Base-by-base conservation (phyloP, 1,140 invertebrate genomes). In the Drosophila sp. region DNA sequence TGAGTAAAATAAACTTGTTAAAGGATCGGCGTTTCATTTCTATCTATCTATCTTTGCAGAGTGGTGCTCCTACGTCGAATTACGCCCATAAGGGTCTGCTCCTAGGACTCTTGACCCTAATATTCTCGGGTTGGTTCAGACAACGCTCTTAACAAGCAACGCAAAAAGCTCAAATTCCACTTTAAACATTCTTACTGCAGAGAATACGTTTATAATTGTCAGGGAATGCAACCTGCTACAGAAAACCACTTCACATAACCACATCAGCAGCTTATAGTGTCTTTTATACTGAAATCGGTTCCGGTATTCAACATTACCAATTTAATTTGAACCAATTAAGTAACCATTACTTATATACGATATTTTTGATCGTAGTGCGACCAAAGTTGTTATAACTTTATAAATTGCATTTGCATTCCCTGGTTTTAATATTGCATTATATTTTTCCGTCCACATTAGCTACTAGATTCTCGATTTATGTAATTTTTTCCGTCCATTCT, bases 1-100 rank as follows among this genome's bases (percentile, higher is more conserved):
- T 99, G 94, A 97, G 97, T 95, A 76, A 11, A 33, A 57, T 4
- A 0, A 29, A 4, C 6, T 3, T 0, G 4, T 10, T 35, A 0
- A 17, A 25, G 10, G 8, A 2, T 6, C 5, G 3, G 5, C 2
- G 5, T 7, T 6, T 2, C 8, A 27, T 30, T 29, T 56, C 6
- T 7, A 70, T 27, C 1, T 5, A 17, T 44, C 3, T 27, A 10
- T 41, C 11, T 40, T 76, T 84, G 7, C 69, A 89, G 84, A 89
- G 84, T 35, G 85, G 66, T 3, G 77, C 80, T 11, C 11, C 63
- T 1, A 40, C 56, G 2, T 10, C 23, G 2, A 50, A 7, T 50
- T 50, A 27, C 5, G 7, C 23, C 1, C 44, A 50, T 2, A 50
- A 50, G 2, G 44, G 44, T 10, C 0, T 25, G 23, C 7, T 50